phyloP scores from a whole-genome alignment of 2,113 vertebrate species.

The Bucco capensis region DNA sequence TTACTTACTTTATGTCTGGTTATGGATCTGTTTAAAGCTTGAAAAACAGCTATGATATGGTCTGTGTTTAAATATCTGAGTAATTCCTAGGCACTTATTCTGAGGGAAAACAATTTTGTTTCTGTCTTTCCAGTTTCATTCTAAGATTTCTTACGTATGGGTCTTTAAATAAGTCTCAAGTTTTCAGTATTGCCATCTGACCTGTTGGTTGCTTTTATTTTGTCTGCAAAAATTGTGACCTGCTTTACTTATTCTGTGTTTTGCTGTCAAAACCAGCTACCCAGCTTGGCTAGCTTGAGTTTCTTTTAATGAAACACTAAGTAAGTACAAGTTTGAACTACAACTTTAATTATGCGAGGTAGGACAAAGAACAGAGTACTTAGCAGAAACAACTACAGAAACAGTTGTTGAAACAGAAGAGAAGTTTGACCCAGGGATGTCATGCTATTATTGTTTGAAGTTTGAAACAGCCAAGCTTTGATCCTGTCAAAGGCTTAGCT shows the following conservation, averaged over 20 bases:
- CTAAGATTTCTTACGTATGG: background rate
- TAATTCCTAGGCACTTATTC: background rate
- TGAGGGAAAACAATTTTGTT: background rate
- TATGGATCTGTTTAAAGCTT: background rate
- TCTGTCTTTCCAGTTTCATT: background rate
- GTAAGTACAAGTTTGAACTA: background rate
- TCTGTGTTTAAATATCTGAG: background rate
- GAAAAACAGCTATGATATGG: background rate
- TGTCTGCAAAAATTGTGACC: background rate
- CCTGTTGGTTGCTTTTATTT: background rate
- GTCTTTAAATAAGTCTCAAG: background rate
- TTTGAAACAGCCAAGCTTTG: conserved; percentile 22
- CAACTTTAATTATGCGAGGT: background rate
- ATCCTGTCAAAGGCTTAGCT: background rate
- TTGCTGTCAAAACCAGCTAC: background rate
- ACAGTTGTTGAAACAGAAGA: conserved; percentile 21
- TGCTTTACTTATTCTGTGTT: background rate
- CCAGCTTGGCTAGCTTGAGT: background rate
- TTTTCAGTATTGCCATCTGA: background rate
- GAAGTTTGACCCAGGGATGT: conserved; percentile 15
- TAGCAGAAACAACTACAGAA: conserved; percentile 47
- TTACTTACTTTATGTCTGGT: background rate
- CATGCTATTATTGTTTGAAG: conserved; percentile 26
- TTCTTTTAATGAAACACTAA: conserved; percentile 21
- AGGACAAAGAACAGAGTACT: background rate